A percentile compares a stretch with the other conserved stretches of the same genome.
Conservation (phyloP, 2,888 invertebrate genomes). For the Agrenia bidenticulata region DNA sequence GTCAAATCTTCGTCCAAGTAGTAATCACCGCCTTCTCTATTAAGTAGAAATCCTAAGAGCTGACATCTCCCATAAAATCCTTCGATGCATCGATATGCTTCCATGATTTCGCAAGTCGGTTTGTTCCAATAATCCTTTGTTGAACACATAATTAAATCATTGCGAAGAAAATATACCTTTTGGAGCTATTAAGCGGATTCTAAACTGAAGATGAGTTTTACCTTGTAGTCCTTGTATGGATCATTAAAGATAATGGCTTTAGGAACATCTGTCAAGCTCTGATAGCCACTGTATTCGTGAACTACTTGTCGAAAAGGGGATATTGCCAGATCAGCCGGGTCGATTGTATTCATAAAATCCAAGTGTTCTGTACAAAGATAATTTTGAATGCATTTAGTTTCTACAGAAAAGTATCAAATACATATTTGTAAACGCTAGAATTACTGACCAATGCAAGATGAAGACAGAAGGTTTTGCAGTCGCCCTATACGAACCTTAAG, state of each 20-base stretch:
- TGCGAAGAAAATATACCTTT: background rate
- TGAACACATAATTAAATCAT: background rate
- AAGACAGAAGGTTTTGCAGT: slow-evolving; percentile 93
- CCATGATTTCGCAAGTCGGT: slow-evolving; percentile 72
- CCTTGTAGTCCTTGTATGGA: slow-evolving; percentile 58
- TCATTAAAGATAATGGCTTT: slow-evolving; percentile 75
- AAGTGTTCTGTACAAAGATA: slow-evolving; percentile 89
- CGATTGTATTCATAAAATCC: slow-evolving; percentile 83
- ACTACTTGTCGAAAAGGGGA: slow-evolving; percentile 84
- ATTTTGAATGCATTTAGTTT: too few relatives aligned
- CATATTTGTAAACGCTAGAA: background rate
- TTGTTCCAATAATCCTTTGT: slow-evolving; percentile 62
- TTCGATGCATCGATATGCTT: slow-evolving; percentile 67
- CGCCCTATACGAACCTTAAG: slow-evolving; percentile 93
- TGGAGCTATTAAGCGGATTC: background rate
- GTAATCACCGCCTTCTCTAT: slow-evolving; percentile 77
- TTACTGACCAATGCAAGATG: slow-evolving; percentile 90
- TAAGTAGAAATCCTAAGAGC: slow-evolving; percentile 77
- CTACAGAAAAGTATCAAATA: background rate
- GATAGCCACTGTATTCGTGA: slow-evolving; percentile 90
- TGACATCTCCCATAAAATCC: slow-evolving; percentile 80
- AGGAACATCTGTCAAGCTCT: slow-evolving; percentile 92
- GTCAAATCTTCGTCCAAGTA: slow-evolving; percentile 54
- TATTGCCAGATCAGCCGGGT: slow-evolving; percentile 73
- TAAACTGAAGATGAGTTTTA: slow-evolving; percentile 54